Evolutionary conservation across 2,113 vertebrate species (phyloP).

Genomic region (Myanophis thanlyinensis): DNA sequence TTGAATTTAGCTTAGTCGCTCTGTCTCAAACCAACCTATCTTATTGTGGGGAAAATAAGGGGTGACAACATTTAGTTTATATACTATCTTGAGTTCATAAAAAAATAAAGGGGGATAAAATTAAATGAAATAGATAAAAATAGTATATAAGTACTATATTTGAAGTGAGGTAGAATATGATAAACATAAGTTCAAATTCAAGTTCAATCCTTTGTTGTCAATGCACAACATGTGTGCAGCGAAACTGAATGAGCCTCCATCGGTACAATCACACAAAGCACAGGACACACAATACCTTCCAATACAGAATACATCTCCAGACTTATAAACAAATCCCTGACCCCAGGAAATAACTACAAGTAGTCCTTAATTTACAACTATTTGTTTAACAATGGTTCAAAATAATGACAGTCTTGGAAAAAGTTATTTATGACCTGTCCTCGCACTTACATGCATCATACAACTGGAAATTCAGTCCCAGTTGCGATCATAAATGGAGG

Average conservation of each 20-base stretch:
- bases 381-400: background rate
- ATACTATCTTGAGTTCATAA: background rate
- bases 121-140: background rate
- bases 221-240: too few species aligned
- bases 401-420: background rate
- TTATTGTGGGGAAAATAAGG: background rate
- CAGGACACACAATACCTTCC: too few species aligned
- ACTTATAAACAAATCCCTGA: too few species aligned
- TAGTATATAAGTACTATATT: background rate
- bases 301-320: too few species aligned
- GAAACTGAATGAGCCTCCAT: too few species aligned
- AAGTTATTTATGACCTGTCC: background rate
- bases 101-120: background rate
- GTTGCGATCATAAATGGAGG: background rate
- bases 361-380: background rate
- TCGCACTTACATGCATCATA: background rate
- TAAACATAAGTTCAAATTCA: too few species aligned
- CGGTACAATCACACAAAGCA: too few species aligned
- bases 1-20: background rate
- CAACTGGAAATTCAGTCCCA: background rate
- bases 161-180: background rate
- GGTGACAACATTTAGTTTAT: background rate
- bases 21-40: background rate
- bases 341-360: too few species aligned
- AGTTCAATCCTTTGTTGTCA: too few species aligned